Evolutionary conservation across 2,888 invertebrate genomes (phyloP), one percentile per base, ranked within the genome.

Genomic region (Corythucha ciliata): DNA sequence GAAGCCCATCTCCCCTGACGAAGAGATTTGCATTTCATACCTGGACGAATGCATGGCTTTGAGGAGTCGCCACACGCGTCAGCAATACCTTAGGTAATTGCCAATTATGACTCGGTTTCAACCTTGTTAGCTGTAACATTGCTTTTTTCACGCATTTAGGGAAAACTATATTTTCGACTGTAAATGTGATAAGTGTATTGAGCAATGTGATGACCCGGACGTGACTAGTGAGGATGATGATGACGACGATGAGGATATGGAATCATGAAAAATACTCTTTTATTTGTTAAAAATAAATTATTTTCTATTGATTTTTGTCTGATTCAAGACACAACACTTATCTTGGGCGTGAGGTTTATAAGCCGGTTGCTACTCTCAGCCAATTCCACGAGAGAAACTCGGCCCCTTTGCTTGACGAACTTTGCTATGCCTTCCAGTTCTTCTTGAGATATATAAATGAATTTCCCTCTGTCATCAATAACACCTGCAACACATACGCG

Each of bases 391-490:
- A 99, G 90, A 0, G 93, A 90, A 1, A 99, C 88, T 54, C 97
- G 74, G 1, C 98, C 98, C 44, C 94, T 77, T 66, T 96, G 94
- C 62, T 78, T 83, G 16, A 98, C 90, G 67, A 96, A 98, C 66
- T 91, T 93, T 0, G 94, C 94, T 2, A 98, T 92, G 53, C 86
- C 83, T 63, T 84, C 78, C 56, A 97, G 74, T 69, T 98, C 98
- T 36, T 83, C 81, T 60, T 81, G 78, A 0, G 94, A 91, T 47
- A 99, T 87, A 69, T 91, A 98, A 65, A 98, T 97, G 67, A 98
- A 98, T 71, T 99, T 98, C 16, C 98, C 98, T 56, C 98, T 75
- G 68, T 99, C 98, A 66, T 99, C 98, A 59, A 98, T 88, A 1
- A 99, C 97, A 0, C 98, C 91, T 69, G 54, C 10, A 61, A 32